phyloP scores from a whole-genome alignment of 2,888 invertebrate species.

The Acronicta alni region DNA sequence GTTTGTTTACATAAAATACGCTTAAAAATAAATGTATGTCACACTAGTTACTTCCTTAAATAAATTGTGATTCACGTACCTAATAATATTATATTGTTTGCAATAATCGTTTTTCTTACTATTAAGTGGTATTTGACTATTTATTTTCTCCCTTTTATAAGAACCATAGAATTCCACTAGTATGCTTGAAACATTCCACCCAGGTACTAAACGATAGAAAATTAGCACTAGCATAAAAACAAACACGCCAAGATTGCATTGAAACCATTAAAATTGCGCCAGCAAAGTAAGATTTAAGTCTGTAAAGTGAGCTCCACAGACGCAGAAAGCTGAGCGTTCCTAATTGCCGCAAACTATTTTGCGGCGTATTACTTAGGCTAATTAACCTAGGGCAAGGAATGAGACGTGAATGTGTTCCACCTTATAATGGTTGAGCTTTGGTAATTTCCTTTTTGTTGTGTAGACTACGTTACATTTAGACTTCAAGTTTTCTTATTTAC shows the following conservation, averaged over 20 bases:
- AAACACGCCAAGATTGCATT: slow-evolving; percentile 39
- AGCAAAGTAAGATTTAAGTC: slow-evolving; percentile 65
- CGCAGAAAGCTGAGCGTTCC: slow-evolving; percentile 66
- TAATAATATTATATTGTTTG: no score
- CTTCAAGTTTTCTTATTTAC: neutral
- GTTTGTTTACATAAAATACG: no score
- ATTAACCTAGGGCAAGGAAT: slow-evolving; percentile 68
- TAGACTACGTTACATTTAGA: slow-evolving; percentile 13
- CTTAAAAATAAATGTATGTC: neutral
- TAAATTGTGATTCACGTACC: no score
- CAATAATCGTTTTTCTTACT: no score
- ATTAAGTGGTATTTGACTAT: no score
- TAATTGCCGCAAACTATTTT: slow-evolving; percentile 72
- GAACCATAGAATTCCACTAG: neutral
- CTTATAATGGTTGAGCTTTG: slow-evolving; percentile 49
- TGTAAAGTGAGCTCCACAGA: slow-evolving; percentile 53
- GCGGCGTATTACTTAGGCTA: slow-evolving; percentile 71
- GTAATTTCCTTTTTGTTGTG: slow-evolving; percentile 36
- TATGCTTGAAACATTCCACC: slow-evolving; percentile 4
- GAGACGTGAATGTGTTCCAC: slow-evolving; percentile 63
- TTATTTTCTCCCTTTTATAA: neutral
- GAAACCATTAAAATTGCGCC: slow-evolving; percentile 57
- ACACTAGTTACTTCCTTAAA: no score
- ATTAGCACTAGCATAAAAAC: slow-evolving; percentile 28
- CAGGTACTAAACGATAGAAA: slow-evolving; percentile 14